These are phyloP conservation scores for Microcebus ravelobensis DNA, from an alignment of 2,113 vertebrate genomes.

Conservation along the genomic window DNA sequence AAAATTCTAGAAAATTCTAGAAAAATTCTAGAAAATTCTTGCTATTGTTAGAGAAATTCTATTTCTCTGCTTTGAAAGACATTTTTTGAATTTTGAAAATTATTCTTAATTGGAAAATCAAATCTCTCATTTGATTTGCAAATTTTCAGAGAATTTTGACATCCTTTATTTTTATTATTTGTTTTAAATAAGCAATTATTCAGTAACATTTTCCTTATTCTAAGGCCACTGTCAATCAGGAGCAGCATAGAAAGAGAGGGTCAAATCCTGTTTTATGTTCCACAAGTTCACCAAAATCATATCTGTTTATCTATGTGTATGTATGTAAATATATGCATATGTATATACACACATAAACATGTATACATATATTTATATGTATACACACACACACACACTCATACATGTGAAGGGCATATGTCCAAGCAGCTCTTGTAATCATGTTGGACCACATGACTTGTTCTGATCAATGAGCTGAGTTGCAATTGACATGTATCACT, in stretches of 20 bases:
- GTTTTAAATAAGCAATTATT: neutral
- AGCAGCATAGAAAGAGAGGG: neutral
- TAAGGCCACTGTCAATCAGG: neutral
- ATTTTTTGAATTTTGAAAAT: slow-evolving; percentile 22
- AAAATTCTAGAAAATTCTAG: neutral
- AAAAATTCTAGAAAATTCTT: too few relatives aligned
- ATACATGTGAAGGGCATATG: neutral
- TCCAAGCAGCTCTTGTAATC: neutral
- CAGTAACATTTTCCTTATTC: neutral
- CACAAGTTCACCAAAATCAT: neutral
- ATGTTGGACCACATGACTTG: too few relatives aligned
- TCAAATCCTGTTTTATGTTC: neutral
- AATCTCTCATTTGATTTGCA: neutral
- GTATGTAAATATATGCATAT: neutral
- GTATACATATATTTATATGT: too few relatives aligned
- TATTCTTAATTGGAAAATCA: neutral
- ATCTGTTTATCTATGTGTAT: neutral
- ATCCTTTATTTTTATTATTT: neutral
- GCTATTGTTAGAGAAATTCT: too few relatives aligned
- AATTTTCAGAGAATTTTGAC: neutral
- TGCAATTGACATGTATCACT: neutral
- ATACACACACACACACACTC: neutral
- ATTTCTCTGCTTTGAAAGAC: slow-evolving; percentile 3
- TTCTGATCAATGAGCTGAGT: neutral
- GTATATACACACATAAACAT: neutral